These are phyloP conservation scores for Meteorus colon DNA, from an alignment of 2,888 invertebrate species.

Conservation along the genomic window DNA sequence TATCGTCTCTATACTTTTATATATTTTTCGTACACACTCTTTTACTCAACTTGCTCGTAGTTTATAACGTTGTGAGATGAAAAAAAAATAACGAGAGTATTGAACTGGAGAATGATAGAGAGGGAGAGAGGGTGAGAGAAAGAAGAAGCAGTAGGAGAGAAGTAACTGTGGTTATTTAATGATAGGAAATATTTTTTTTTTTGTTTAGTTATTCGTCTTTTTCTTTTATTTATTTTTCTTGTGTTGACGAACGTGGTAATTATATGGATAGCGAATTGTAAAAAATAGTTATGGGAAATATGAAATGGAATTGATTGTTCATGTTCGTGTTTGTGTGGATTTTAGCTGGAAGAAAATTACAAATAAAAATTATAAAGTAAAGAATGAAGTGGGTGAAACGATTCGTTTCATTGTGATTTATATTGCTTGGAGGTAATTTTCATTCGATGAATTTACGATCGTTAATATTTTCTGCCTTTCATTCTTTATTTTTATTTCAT, in stretches of 20 bases:
- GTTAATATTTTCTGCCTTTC: too few species aligned
- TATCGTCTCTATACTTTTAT: not conserved
- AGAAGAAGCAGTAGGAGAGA: not conserved
- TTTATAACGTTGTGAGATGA: not conserved
- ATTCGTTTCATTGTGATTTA: not conserved
- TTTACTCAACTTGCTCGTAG: not conserved
- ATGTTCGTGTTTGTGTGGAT: not conserved
- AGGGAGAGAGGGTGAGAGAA: not conserved
- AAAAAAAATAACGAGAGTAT: not conserved
- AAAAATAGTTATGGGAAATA: not conserved
- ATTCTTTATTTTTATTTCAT: too few species aligned
- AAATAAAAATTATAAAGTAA: not conserved
- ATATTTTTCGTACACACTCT: not conserved
- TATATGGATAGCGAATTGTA: not conserved
- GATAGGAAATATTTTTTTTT: not conserved
- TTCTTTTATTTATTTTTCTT: not conserved
- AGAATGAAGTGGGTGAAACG: not conserved
- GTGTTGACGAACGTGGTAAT: not conserved
- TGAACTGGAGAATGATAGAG: too few species aligned
- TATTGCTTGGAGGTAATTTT: not conserved
- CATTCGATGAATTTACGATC: too few species aligned
- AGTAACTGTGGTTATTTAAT: not conserved
- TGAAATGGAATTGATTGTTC: not conserved
- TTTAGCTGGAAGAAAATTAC: not conserved
- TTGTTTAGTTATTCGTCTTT: too few species aligned